Evolutionary conservation across 2,113 vertebrate species (phyloP).

Genomic region (Apodemus speciosus): DNA sequence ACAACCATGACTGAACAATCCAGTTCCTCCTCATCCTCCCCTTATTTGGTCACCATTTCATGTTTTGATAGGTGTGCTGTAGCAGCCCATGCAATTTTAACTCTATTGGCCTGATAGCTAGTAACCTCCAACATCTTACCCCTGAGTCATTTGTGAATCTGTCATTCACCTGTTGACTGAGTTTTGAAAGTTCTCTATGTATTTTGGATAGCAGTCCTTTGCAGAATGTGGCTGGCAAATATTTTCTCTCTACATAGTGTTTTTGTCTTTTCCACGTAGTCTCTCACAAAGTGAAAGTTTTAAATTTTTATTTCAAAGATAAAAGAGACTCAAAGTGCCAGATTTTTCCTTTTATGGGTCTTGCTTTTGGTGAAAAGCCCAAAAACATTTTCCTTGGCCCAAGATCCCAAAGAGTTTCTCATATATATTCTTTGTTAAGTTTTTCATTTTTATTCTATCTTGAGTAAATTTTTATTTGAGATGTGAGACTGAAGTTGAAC

Average conservation of each 20-base stretch:
- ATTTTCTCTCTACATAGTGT: constrained; percentile 12
- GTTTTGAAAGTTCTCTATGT: background rate
- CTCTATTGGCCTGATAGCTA: background rate
- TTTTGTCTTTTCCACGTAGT: constrained; percentile 10
- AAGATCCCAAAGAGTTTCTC: background rate
- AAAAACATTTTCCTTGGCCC: background rate
- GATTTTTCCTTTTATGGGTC: constrained; percentile 26
- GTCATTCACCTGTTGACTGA: background rate
- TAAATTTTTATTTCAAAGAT: constrained; percentile 49
- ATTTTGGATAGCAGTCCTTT: background rate
- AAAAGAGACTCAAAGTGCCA: constrained; percentile 20
- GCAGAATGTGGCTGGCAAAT: background rate
- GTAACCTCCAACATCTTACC: background rate
- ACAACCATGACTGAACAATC: background rate
- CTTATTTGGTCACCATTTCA: background rate
- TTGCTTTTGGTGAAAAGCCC: background rate
- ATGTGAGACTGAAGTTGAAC: background rate
- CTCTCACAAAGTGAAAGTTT: constrained; percentile 18
- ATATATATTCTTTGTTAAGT: background rate
- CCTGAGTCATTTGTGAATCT: background rate
- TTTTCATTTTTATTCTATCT: background rate
- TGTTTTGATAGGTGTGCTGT: background rate
- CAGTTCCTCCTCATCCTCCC: background rate
- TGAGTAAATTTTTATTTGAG: constrained; percentile 31
- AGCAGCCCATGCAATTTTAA: background rate